A percentile compares a stretch with the other conserved stretches of the same genome.
Evolutionary conservation across 64 coral and sea anemone species (phyloP).

Genomic region (Actinia equina): DNA sequence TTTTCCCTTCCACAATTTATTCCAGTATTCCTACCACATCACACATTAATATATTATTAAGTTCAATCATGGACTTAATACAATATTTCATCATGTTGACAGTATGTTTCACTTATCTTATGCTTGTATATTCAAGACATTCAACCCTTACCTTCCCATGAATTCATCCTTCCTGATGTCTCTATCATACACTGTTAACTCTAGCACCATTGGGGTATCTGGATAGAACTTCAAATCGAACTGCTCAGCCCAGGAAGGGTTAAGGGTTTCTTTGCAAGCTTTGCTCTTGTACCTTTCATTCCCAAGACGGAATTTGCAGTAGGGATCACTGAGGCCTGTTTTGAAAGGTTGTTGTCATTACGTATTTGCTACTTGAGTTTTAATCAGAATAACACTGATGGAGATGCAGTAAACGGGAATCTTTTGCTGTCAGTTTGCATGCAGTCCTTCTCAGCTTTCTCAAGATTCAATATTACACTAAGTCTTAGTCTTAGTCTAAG

Average conservation of each 20-base stretch:
- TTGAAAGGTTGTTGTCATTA: not conserved
- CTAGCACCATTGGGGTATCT: constrained; percentile 88
- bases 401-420: no score
- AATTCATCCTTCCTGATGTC: constrained; percentile 98
- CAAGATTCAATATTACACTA: no score
- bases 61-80: no score
- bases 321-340: constrained; percentile 90
- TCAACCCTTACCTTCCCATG: constrained; percentile 81
- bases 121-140: not conserved
- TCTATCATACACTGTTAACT: constrained; percentile 89
- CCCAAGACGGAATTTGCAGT: constrained; percentile 93
- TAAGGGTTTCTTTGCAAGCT: constrained; percentile 95
- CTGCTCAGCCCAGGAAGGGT: constrained; percentile 92
- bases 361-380: not conserved
- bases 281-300: constrained; percentile 99
- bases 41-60: no score
- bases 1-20: no score
- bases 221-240: constrained; percentile 94
- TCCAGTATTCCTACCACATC: no score
- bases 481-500: no score
- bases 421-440: no score
- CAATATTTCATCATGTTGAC: no score
- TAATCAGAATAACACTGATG: not conserved
- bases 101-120: not conserved
- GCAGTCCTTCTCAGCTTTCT: no score